A percentile compares a stretch with the other conserved stretches of the same genome.
phyloP scores from a whole-genome alignment of 2,888 invertebrate species.

The Erebia epiphron region DNA sequence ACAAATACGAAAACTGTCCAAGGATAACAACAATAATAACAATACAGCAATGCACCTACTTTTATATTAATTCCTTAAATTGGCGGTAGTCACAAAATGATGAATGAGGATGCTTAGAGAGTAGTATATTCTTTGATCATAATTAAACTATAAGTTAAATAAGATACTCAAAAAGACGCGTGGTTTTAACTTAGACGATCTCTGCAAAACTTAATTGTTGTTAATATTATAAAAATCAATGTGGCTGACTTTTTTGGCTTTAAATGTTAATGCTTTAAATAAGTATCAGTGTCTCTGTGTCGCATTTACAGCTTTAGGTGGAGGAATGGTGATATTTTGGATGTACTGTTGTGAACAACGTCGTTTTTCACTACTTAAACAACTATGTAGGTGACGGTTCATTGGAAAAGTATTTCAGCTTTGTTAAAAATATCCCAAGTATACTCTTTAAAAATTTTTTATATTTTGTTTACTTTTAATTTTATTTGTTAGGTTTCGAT shows the following conservation, averaged over 20 bases:
- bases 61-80: too few relatives aligned
- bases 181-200: slow-evolving; percentile 4
- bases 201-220: slow-evolving; percentile 24
- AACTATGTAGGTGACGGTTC: slow-evolving; percentile 34
- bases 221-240: slow-evolving; percentile 52
- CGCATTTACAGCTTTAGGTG: slow-evolving; percentile 36
- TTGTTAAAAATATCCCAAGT: slow-evolving; percentile 44
- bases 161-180: not conserved
- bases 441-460: slow-evolving; percentile 58
- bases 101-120: too few relatives aligned
- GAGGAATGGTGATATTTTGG: slow-evolving; percentile 20
- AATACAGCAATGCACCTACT: too few relatives aligned
- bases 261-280: slow-evolving; percentile 59
- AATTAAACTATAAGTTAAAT: not conserved
- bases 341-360: slow-evolving; percentile 10
- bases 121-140: too few relatives aligned
- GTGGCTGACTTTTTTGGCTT: slow-evolving; percentile 75
- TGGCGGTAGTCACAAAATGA: too few relatives aligned
- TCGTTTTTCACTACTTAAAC: slow-evolving; percentile 15
- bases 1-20: too few relatives aligned
- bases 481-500: not conserved
- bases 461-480: not conserved
- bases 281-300: slow-evolving; percentile 40
- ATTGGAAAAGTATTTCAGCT: slow-evolving; percentile 33
- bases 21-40: too few relatives aligned